Evolutionary conservation across 1,140 invertebrate genomes (phyloP), one percentile per base, ranked within the genome.

Genomic region (Cecropterus lyciades): DNA sequence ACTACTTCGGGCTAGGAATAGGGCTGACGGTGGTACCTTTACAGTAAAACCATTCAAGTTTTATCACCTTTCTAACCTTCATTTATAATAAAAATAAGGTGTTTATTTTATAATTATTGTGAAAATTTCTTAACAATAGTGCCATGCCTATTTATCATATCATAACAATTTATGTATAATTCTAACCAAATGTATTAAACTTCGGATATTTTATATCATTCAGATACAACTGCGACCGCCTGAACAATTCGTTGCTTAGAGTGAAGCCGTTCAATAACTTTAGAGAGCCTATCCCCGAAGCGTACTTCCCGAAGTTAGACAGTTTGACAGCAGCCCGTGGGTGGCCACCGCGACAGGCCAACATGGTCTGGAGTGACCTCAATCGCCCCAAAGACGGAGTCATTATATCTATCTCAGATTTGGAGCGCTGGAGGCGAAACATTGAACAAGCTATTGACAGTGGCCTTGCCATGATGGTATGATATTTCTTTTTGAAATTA

Each of bases 401-500:
- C 0, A 83, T 76, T 40, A 80, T 94, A n/a, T 92, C 93, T 49
- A 81, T 95, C 10, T 79, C 85, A 4, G 93, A 95, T 14, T 80
- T 95, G 80, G 92, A 94, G 69, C 82, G 92, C 9, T 95, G 94
- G 94, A 92, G 93, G 14, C 93, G 93, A 71, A 92, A 95, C 10
- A 75, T 96, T 1, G 85, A 94, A 56, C 93, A 94, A 33, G 94
- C 94, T 43, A 95, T 96, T 67, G 92, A 95, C 67, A 93, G 90
- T 46, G 94, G 95, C 10, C 82, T 73, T 0, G 84, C 80, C 3
- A 68, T 40, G 57, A 62, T 75, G 55, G 85, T 89, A 72, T 74
- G 17, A 46, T n/a, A 15, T 14, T n/a, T n/a, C n/a, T n/a, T n/a
- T n/a, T n/a, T n/a, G 93, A 94, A 30, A 94, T 94, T 46, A 95